A percentile compares a stretch with the other conserved stretches of the same genome.
Conservation (phyloP, 2,797 vertebrate genomes). For the Danionella dracula region DNA sequence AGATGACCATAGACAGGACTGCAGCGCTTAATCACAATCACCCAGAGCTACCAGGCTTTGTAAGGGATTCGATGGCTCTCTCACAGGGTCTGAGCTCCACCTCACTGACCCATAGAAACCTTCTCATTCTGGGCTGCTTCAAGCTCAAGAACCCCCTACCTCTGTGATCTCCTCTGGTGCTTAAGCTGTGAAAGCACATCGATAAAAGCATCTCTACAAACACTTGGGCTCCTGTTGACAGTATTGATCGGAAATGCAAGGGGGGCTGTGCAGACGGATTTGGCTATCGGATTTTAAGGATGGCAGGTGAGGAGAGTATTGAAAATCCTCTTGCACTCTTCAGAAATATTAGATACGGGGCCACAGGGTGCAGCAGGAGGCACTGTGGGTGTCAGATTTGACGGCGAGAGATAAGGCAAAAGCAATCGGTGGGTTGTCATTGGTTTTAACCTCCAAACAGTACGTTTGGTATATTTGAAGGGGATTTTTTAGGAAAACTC, state of each 20-base stretch:
- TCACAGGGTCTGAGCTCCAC: not conserved
- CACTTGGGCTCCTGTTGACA: conserved; percentile 41
- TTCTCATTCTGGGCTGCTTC: conserved; percentile 26
- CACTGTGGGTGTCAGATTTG: conserved; percentile 42
- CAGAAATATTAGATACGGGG: conserved; percentile 44
- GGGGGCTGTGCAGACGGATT: conserved; percentile 41
- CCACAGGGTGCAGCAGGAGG: conserved; percentile 34
- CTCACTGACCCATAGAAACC: conserved; percentile 18
- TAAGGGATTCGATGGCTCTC: conserved; percentile 29
- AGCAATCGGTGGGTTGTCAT: conserved; percentile 17
- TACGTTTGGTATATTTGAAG: conserved; percentile 29
- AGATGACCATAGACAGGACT: conserved; percentile 3
- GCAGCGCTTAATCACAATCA: conserved; percentile 42
- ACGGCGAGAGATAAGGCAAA: conserved; percentile 43
- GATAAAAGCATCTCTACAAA: conserved; percentile 45
- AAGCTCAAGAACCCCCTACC: conserved; percentile 29
- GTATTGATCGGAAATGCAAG: conserved; percentile 40
- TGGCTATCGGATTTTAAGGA: conserved; percentile 41
- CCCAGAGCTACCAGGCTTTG: conserved; percentile 20
- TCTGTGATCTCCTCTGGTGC: conserved; percentile 41
- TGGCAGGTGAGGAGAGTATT: conserved; percentile 42
- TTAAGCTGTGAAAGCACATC: conserved; percentile 51
- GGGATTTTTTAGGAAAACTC: not conserved
- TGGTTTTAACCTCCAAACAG: conserved; percentile 32
- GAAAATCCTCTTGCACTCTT: conserved; percentile 42